Base-by-base conservation (phyloP, 2,797 vertebrate genomes). In the Coregonus ussuriensis region DNA sequence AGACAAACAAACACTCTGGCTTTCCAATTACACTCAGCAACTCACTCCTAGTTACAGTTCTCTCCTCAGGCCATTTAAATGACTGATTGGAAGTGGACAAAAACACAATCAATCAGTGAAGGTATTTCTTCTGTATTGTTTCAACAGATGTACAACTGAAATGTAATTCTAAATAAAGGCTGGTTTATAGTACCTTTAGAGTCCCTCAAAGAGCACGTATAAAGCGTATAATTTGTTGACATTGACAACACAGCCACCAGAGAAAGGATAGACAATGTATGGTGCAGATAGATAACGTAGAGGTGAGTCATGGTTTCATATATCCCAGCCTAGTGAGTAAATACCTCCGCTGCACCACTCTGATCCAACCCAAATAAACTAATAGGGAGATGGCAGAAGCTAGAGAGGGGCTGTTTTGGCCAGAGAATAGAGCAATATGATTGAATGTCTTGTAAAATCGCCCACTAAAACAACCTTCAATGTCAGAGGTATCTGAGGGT, bases 1-100 rank as follows among this genome's bases (percentile, higher is more conserved):
- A 70, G 76, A 88, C 63, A 25, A 11, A 69, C 67, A 37, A 69
- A 69, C 67, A 69, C 67, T 16, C 33, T 9, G 18, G 15, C 66
- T 69, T 16, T 21, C 70, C 71, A 72, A 53, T 72, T 54, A 54
- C 47, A 15, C 25, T 52, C 6, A 52, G 18, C 25, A 31, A 21
- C 71, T 29, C 13, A 15, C 29, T 15, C 14, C 2, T 52, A 16
- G 70, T 72, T 51, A 72, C 59, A 71, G 51, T 15, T 25, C 25
- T 29, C 33, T 72, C 4, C 71, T 54, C 71, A 33, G 25, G 25
- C 13, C 13, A 3, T 72, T n/a, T 16, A 72, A 13, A 72, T 33
- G 71, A 53, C 21, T 72, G 71, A 72, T 72, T 71, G 37, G 52
- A 14, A 25, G 41, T 71, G 1, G 21, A 71, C 41, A 29, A 31